Percentiles rank a stretch among this genome's conserved stretches.
These are phyloP conservation scores for Xyliphius kryptos DNA, from an alignment of 2,113 vertebrate species.

Conservation along the genomic window DNA sequence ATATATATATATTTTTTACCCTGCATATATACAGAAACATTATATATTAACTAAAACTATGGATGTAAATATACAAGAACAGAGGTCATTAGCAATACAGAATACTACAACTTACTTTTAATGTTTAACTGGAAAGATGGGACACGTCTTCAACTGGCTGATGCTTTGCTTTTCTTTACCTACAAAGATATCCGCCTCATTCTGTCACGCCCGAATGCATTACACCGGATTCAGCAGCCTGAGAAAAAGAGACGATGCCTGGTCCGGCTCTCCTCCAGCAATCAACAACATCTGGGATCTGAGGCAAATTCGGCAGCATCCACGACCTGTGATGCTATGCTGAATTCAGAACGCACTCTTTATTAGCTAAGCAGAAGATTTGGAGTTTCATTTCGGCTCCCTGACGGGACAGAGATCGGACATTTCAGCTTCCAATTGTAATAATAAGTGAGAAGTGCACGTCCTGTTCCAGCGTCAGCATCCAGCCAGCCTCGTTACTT, in stretches of 20 bases:
- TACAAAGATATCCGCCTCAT: conserved; percentile 31
- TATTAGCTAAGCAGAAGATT: conserved; percentile 1
- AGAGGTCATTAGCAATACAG: background rate
- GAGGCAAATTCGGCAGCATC: no score
- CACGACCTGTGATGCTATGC: background rate
- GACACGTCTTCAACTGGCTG: conserved; percentile 22
- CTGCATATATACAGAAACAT: no score
- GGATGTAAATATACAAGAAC: conserved; percentile 7
- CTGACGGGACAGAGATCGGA: conserved; percentile 5
- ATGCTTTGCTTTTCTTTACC: conserved; percentile 20
- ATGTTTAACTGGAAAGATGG: conserved; percentile 19
- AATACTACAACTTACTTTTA: conserved; percentile 52
- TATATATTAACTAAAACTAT: no score
- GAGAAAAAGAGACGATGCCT: conserved; percentile 46
- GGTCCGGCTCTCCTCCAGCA: conserved; percentile 44
- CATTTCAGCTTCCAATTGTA: background rate
- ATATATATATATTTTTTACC: no score
- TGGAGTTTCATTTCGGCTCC: conserved; percentile 29
- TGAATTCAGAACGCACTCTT: conserved; percentile 3
- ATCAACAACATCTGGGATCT: conserved; percentile 30
- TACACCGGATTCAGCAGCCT: conserved; percentile 47
- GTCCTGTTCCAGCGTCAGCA: conserved; percentile 22
- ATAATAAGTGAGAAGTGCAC: conserved; percentile 16
- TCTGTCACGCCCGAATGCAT: conserved; percentile 24
- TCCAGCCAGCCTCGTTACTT: conserved; percentile 31